phyloP scores from a whole-genome alignment of 2,888 invertebrate species.

The Pycnomerus fuliginosus region DNA sequence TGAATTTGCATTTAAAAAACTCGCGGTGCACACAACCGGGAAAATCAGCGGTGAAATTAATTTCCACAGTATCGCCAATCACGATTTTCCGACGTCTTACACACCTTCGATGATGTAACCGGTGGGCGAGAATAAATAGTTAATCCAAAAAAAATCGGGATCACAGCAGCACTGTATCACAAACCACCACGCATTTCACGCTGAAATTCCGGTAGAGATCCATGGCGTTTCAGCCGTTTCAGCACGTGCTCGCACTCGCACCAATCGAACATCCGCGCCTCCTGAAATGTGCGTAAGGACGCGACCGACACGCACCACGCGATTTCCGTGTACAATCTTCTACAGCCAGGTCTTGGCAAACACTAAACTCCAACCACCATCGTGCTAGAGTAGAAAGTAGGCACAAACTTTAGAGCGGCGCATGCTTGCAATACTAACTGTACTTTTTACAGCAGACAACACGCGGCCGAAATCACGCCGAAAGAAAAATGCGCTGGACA shows the following conservation, averaged over 20 bases:
- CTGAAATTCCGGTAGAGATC: conserved; percentile 44
- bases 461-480: conserved; percentile 19
- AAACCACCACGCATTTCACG: conserved; percentile 45
- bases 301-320: conserved; percentile 26
- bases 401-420: conserved; percentile 42
- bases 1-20: no score
- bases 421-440: conserved; percentile 43
- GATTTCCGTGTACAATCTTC: conserved; percentile 29
- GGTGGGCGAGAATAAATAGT: conserved; percentile 7
- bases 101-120: no score
- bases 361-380: conserved; percentile 43
- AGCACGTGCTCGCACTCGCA: conserved; percentile 5
- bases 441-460: conserved; percentile 36
- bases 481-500: no score
- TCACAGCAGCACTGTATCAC: conserved; percentile 39
- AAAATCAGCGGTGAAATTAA: no score
- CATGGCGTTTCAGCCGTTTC: conserved; percentile 30
- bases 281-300: conserved; percentile 14
- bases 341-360: conserved; percentile 43
- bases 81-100: no score
- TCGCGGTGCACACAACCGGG: no score
- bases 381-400: conserved; percentile 48
- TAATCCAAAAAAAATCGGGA: conserved; percentile 11
- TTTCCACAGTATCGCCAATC: no score
- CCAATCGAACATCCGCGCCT: conserved; percentile 10